These are phyloP conservation scores for Sciurus carolinensis DNA, from an alignment of 2,797 vertebrate species.

Conservation along the genomic window DNA sequence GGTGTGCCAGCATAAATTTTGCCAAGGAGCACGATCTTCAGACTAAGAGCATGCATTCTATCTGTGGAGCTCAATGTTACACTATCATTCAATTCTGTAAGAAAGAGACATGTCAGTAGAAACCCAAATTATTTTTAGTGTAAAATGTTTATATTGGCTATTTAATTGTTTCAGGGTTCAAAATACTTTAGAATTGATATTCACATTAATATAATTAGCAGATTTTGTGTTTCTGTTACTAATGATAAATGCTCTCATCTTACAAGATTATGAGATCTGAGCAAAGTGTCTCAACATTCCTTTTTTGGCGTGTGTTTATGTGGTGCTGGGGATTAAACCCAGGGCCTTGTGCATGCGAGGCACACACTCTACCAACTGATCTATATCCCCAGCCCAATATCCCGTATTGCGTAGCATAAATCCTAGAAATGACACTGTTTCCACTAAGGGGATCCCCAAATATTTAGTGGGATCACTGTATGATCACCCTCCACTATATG, in stretches of 20 bases:
- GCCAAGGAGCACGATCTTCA: slow-evolving; percentile 97
- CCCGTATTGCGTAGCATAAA: background rate
- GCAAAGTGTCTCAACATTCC: background rate
- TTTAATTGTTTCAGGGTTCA: slow-evolving; percentile 35
- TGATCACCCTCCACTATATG: background rate
- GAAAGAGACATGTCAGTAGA: slow-evolving; percentile 38
- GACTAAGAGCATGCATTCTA: slow-evolving; percentile 96
- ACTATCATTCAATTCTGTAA: slow-evolving; percentile 94
- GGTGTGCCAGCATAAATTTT: slow-evolving; percentile 97
- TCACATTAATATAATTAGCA: background rate
- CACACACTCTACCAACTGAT: no score
- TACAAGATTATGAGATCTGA: background rate
- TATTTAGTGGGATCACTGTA: background rate
- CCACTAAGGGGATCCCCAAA: background rate
- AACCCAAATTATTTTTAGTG: slow-evolving; percentile 26
- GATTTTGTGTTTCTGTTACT: background rate
- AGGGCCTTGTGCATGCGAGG: no score
- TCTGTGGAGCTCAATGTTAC: slow-evolving; percentile 93
- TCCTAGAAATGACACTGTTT: background rate
- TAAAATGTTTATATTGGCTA: slow-evolving; percentile 24
- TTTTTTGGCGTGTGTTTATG: no score
- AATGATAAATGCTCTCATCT: background rate
- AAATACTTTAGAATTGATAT: slow-evolving; percentile 27
- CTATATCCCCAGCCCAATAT: background rate
- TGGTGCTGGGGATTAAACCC: no score